Percentiles rank a stretch among this genome's conserved stretches.
Evolutionary conservation across 2,888 invertebrate species (phyloP).

Genomic region (Phortica okadai): DNA sequence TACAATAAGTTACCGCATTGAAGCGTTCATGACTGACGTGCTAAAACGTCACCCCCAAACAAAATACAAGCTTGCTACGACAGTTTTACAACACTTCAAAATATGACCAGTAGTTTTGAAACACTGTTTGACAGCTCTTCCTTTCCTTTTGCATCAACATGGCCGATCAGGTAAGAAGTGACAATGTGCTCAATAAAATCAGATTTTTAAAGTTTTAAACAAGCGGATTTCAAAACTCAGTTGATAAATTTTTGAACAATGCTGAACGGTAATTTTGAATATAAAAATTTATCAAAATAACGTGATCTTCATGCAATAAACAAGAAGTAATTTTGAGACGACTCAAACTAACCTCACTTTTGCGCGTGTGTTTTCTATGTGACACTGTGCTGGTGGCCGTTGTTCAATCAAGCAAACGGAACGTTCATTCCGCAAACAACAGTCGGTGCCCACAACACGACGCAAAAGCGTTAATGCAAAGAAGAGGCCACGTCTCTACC

Average conservation of each 20-base stretch:
- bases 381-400: constrained; percentile 44
- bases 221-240: not conserved
- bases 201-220: constrained; percentile 38
- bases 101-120: not conserved
- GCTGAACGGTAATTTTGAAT: too few species aligned
- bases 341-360: constrained; percentile 65
- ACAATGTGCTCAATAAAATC: constrained; percentile 49
- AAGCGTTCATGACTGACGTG: too few species aligned
- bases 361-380: constrained; percentile 47
- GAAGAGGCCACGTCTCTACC: constrained; percentile 87
- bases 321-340: not conserved
- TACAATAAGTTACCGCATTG: too few species aligned
- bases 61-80: too few species aligned
- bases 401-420: constrained; percentile 87
- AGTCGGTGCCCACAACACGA: constrained; percentile 94
- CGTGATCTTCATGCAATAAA: too few species aligned
- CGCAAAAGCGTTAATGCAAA: constrained; percentile 88
- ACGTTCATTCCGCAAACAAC: constrained; percentile 98
- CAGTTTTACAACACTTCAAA: too few species aligned
- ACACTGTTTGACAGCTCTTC: constrained; percentile 58
- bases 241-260: too few species aligned
- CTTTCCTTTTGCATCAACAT: constrained; percentile 80
- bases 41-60: too few species aligned
- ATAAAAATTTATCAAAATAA: too few species aligned
- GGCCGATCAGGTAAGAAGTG: constrained; percentile 87